Evolutionary conservation across 2,113 vertebrate genomes (phyloP).

Genomic region (Grammomys surdaster): DNA sequence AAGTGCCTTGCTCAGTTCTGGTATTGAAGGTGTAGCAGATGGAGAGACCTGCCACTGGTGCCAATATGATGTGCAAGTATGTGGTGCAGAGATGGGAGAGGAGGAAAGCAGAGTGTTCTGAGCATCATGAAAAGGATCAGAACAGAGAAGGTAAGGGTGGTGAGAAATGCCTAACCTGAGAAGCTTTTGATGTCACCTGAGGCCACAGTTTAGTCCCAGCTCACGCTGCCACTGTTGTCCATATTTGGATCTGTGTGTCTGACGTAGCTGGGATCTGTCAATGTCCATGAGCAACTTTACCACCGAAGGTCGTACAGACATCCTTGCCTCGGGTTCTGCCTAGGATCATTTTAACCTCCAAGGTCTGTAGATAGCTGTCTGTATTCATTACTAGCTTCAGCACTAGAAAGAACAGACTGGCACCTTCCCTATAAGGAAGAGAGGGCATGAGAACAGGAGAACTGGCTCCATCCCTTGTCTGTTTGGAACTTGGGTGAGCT

Average conservation of each 20-base stretch:
- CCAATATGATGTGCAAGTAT: not conserved
- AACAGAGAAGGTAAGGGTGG: not conserved
- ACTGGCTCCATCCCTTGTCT: not conserved
- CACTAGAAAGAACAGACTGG: not conserved
- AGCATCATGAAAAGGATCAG: not conserved
- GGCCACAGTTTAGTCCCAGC: not conserved
- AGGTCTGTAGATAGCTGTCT: not conserved
- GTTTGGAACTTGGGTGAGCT: not conserved
- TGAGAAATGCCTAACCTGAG: not conserved
- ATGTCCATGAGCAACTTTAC: not conserved
- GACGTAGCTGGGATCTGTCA: not conserved
- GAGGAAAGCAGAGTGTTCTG: not conserved
- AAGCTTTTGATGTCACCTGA: not conserved
- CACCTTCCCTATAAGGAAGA: not conserved
- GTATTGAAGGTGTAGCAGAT: not conserved
- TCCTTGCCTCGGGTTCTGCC: accelerated
- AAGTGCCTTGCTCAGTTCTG: not conserved
- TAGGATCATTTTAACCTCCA: not conserved
- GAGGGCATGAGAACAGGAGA: not conserved
- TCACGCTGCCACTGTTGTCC: not conserved
- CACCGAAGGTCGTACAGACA: not conserved
- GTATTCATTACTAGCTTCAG: not conserved
- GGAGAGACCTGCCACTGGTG: not conserved
- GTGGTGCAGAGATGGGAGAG: not conserved
- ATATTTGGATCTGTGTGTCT: not conserved